Evolutionary conservation across 2,113 vertebrate species (phyloP), one percentile per base, ranked within the genome.

Genomic region (Lathamus discolor): DNA sequence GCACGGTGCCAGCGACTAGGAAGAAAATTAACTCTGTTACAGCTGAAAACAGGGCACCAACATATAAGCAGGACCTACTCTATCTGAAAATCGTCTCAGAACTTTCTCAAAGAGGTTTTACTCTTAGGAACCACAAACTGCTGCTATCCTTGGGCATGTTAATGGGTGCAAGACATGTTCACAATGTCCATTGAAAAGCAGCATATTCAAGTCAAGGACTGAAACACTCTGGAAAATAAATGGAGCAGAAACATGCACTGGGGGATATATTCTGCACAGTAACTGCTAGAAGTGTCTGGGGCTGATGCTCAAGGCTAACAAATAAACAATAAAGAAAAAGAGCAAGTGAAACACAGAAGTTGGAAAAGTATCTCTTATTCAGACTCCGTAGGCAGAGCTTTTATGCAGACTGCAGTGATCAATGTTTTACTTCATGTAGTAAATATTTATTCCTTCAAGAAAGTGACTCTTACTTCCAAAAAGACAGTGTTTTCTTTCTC

Each of bases 401-500:
- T 80, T 46, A 84, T 77, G 76, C 41, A 90, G 83, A 93, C 28
- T 85, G 66, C 66, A 78, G 33, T 31, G 61, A 85, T 87, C 69
- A 57, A 10, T 94, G 86, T 89, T 81, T 96, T 46, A 64, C 35
- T 80, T 94, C 90, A 73, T 74, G 44, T 28, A 82, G n/a, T 25
- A 95, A 80, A 83, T 55, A 33, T 93, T 94, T 93, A 84, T 90
- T 95, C 94, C 88, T 78, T 90, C 85, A 90, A 59, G 74, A 88
- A 93, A 94, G 23, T 52, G 61, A 63, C 24, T 85, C 49, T 64
- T 3, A 28, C 70, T 94, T 94, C 72, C 48, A 64, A 86, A 87
- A 81, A 20, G 2, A 2, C 3, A 0, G 25, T 13, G 35, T 72
- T 81, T 81, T 80, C 31, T 72, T 43, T 57, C 16, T 28, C 27